Evolutionary conservation across 92 coral and sea anemone species (phyloP).

Genomic region (Scolanthus callimorphus): DNA sequence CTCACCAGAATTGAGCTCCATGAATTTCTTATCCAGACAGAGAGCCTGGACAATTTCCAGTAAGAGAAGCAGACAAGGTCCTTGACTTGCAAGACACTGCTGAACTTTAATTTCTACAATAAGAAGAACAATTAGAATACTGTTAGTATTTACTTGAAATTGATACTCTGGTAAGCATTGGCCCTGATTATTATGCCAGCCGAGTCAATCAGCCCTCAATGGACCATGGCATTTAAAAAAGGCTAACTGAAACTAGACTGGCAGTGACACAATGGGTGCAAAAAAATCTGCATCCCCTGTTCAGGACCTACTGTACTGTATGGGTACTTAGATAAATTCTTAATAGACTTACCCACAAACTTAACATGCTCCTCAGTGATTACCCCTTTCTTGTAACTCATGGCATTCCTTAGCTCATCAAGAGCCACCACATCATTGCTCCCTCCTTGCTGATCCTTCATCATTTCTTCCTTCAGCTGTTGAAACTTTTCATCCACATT

Average conservation of each 20-base stretch:
- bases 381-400: slow-evolving; percentile 3
- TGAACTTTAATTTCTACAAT: neutral
- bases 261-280: too few relatives aligned
- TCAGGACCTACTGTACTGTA: too few relatives aligned
- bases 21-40: neutral
- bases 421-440: neutral
- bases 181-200: too few relatives aligned
- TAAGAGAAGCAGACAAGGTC: neutral
- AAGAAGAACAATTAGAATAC: too few relatives aligned
- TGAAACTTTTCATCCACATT: slow-evolving; percentile 35
- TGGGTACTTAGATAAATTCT: too few relatives aligned
- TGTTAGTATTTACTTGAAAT: too few relatives aligned
- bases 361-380: slow-evolving; percentile 16
- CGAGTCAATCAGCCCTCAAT: too few relatives aligned
- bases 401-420: slow-evolving; percentile 2
- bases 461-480: slow-evolving; percentile 2
- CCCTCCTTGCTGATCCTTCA: neutral
- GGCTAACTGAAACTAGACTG: too few relatives aligned
- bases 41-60: neutral
- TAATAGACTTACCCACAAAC: slow-evolving; percentile 21
- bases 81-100: neutral
- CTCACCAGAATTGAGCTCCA: too few relatives aligned
- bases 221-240: too few relatives aligned
- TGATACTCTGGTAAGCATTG: too few relatives aligned
- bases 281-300: too few relatives aligned